A percentile compares a stretch with the other conserved stretches of the same genome.
phyloP scores from a whole-genome alignment of 2,113 vertebrate genomes.

The Loxodonta africana region DNA sequence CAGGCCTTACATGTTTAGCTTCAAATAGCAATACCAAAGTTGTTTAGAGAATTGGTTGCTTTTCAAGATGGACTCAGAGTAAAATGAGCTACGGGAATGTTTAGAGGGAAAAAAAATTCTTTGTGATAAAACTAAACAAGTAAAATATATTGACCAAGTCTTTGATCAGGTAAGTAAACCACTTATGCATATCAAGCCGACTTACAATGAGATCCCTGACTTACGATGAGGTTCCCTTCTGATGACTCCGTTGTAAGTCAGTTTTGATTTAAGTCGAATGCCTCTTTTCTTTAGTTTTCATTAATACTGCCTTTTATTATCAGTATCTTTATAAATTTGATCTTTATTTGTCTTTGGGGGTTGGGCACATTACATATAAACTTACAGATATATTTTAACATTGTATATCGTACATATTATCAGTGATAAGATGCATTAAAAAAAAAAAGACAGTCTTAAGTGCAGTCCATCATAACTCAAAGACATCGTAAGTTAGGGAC shows the following conservation, averaged over 20 bases:
- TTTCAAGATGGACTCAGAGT: constrained; percentile 42
- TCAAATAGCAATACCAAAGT: constrained; percentile 50
- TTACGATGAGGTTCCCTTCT: neutral
- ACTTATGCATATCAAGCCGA: neutral
- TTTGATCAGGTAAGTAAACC: constrained; percentile 57
- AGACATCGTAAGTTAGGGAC: neutral
- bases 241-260: neutral
- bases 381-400: neutral
- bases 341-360: neutral
- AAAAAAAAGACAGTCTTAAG: neutral
- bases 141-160: constrained; percentile 52
- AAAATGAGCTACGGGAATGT: neutral
- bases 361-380: neutral
- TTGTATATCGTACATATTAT: neutral
- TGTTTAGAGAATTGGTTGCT: neutral
- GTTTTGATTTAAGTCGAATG: neutral
- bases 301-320: neutral
- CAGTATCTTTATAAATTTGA: neutral
- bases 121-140: constrained; percentile 28
- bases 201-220: neutral
- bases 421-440: neutral
- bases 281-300: neutral
- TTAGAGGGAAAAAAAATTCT: constrained; percentile 25
- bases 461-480: neutral
- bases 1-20: constrained; percentile 10